These are phyloP conservation scores for Rousettus leschenaultii DNA, from an alignment of 2,113 vertebrate species.

Conservation along the genomic window DNA sequence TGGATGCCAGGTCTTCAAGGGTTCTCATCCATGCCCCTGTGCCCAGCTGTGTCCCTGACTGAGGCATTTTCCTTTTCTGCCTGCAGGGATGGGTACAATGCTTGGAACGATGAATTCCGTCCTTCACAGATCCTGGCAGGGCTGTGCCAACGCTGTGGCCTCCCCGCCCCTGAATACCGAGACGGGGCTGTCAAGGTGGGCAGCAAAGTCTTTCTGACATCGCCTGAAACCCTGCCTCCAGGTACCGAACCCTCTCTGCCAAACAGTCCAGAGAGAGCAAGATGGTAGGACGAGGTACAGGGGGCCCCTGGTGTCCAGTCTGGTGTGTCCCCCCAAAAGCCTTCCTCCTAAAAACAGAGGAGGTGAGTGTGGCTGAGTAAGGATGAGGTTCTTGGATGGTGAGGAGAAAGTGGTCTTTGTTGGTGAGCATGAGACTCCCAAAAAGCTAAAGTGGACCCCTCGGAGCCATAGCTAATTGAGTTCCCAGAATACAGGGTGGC, in stretches of 20 bases:
- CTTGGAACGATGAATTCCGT: conserved; percentile 91
- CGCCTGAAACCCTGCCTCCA: conserved; percentile 86
- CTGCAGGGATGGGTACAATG: conserved; percentile 90
- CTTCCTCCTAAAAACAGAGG: background rate
- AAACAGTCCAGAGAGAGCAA: conserved; percentile 16
- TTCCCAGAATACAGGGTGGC: background rate
- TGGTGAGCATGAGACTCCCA: background rate
- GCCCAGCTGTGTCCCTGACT: background rate
- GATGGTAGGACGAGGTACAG: background rate
- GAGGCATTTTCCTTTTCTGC: conserved; percentile 43
- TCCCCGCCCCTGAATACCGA: conserved; percentile 89
- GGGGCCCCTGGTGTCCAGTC: background rate
- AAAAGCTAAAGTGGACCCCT: background rate
- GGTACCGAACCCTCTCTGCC: conserved; percentile 78
- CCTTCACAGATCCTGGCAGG: conserved; percentile 90
- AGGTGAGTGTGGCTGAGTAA: background rate
- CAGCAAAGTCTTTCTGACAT: conserved; percentile 93
- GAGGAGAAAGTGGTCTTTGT: background rate
- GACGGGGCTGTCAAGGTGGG: conserved; percentile 90
- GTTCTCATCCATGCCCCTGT: conserved; percentile 30
- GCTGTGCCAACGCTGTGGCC: conserved; percentile 89
- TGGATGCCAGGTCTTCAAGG: background rate
- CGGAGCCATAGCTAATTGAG: background rate
- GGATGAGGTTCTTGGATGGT: background rate
- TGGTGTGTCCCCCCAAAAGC: background rate